Evolutionary conservation across 2,113 vertebrate species (phyloP), one percentile per base, ranked within the genome.

Genomic region (Dicentrarchus labrax): DNA sequence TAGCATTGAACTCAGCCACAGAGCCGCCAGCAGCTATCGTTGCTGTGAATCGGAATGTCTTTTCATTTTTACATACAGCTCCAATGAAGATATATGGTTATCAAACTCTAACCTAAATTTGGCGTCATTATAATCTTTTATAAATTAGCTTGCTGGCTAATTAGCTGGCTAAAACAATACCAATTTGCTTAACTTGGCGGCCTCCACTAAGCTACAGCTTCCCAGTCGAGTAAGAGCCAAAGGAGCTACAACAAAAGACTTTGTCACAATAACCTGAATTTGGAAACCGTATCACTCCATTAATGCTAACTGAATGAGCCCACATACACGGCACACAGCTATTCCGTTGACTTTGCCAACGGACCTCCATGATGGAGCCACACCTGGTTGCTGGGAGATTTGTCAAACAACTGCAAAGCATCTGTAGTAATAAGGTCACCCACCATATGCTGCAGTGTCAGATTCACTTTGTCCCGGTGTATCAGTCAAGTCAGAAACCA

Each of bases 371-470:
- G 75, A 62, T 21, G 36, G 41, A 71, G 4, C 50, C 50, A 50
- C 47, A 57, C 12, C 43, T 82, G 64, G 62, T 74, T 86, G 4
- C 2, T 15, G 12, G 56, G 67, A 53, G 39, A 78, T 36, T 47
- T 67, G 45, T 72, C 54, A 80, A 38, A 80, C 41, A 41, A 30
- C 51, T 66, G 39, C 39, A 39, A 16, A 76, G 64, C 12, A 22
- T 76, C 57, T 38, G 7, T 8, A n/a, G 64, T 36, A 82, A 86
- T 51, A 53, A 76, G 69, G 72, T 78, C 41, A 21, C 3, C 50
- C 57, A 4, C 45, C 65, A 62, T 68, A 86, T 80, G 43, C 73
- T 67, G 36, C 36, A 8, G n/a, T 57, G 66, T 82, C 83, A 62
- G 10, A 57, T 38, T 82, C 22, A 61, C 47, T 67, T 60, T 2